Percentiles rank a stretch among this genome's conserved stretches.
phyloP scores from a whole-genome alignment of 2,113 vertebrate species.

The Datnioides undecimradiatus region DNA sequence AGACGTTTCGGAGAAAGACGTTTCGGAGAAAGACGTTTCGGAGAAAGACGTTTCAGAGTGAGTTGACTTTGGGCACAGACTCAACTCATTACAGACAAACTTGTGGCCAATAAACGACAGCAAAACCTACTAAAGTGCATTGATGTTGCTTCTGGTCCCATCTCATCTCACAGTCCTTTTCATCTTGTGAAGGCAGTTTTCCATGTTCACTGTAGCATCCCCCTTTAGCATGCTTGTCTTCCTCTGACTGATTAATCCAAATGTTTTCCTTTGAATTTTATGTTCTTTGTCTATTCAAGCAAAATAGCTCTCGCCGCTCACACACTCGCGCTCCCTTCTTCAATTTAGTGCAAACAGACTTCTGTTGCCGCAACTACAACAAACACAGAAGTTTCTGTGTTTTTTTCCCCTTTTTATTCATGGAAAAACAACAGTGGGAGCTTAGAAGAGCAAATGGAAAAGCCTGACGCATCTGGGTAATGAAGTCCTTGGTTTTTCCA shows the following conservation, averaged over 20 bases:
- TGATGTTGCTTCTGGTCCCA: background rate
- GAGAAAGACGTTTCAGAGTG: no score
- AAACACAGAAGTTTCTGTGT: conserved; percentile 27
- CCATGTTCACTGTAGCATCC: conserved; percentile 2
- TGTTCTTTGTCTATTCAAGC: conserved; percentile 31
- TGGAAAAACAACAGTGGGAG: conserved; percentile 25
- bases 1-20: no score
- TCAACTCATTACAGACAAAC: background rate
- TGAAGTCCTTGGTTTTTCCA: conserved; percentile 5
- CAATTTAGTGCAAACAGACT: conserved; percentile 25
- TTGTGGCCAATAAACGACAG: background rate
- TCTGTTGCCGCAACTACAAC: conserved; percentile 9
- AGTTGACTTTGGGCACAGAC: background rate
- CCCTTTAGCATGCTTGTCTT: conserved; percentile 23
- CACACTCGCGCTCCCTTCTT: background rate
- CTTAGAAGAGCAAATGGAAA: conserved; percentile 36
- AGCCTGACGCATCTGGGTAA: conserved; percentile 14
- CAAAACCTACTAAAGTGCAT: background rate
- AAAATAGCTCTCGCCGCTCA: conserved; percentile 7
- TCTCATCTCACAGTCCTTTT: conserved; percentile 1
- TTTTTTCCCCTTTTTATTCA: conserved; percentile 24
- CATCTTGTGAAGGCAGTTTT: background rate
- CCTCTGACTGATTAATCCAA: conserved; percentile 27
- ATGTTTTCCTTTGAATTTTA: conserved; percentile 39
- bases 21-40: no score